A percentile compares a stretch with the other conserved stretches of the same genome.
phyloP scores from a whole-genome alignment of 2,113 vertebrate genomes.

The Plecotus auritus region DNA sequence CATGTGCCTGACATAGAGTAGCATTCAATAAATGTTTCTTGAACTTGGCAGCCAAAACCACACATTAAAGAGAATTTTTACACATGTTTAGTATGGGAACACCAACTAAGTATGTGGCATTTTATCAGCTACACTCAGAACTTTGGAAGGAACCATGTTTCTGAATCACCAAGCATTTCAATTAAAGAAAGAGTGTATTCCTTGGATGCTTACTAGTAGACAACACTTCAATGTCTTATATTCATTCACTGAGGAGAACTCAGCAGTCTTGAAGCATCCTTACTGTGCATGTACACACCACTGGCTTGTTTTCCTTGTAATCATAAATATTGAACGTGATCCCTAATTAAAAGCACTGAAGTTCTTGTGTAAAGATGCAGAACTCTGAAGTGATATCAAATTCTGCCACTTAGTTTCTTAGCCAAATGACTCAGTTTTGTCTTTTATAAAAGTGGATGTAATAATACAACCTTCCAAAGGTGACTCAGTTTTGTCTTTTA shows the following conservation, averaged over 20 bases:
- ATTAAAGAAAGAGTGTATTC: not conserved
- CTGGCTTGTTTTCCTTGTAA: not conserved
- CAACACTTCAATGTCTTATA: not conserved
- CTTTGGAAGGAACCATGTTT: not conserved
- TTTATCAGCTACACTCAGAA: constrained; percentile 18
- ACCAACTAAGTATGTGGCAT: not conserved
- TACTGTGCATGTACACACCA: not conserved
- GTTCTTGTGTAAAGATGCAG: not conserved
- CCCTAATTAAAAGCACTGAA: not conserved
- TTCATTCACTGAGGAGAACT: not conserved
- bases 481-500: not conserved
- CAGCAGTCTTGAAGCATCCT: not conserved
- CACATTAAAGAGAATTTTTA: constrained; percentile 49
- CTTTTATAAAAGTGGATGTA: not conserved
- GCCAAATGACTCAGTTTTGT: not conserved
- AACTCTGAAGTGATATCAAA: not conserved
- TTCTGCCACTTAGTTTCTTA: not conserved
- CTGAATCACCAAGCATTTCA: not conserved
- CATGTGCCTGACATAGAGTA: not conserved
- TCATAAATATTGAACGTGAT: not conserved
- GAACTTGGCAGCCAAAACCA: constrained; percentile 49
- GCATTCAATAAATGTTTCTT: constrained; percentile 37
- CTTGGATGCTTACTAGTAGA: not conserved
- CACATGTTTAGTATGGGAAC: not conserved
- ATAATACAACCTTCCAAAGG: not conserved